Evolutionary conservation across 37 sponge, comb jelly and placozoan species (phyloP), one percentile per base, ranked within the genome.

Genomic region (Axinella damicornis): DNA sequence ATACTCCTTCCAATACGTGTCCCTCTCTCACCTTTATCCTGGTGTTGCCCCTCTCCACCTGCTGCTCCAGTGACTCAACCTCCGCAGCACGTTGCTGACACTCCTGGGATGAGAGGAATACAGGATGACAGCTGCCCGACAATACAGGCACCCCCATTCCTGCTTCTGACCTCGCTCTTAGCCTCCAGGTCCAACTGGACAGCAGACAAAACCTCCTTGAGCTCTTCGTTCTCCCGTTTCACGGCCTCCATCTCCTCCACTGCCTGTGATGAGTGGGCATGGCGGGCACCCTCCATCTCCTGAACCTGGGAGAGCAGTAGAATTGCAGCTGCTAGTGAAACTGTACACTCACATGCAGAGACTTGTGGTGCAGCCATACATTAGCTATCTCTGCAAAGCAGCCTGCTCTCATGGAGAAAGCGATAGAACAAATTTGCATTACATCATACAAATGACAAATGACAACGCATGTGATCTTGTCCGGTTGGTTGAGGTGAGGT

Each of bases 161-260:
- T 31, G 11, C n/a, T n/a, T n/a, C 63, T 16, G 19, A 86, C 87
- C 72, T 77, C 79, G 70, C 52, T 77, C 52, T 70, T 72, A 13
- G 60, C 60, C 63, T 89, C 78, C 79, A 89, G 65, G 56, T 89
- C 89, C 19, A 82, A 19, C 62, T 89, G 83, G 0, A 82, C 83
- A 12, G 63, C 83, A 52, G 83, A 68, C 14, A 89, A 55, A 20
- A 82, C 78, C 14, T 89, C 89, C 34, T 89, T 89, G 38, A 89
- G 32, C 32, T 89, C 89, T 46, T 89, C 89, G 60, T 83, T 89
- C 40, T 89, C 89, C 39, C 56, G 82, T 56, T 69, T 66, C 21
- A 88, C 14, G 20, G 67, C 79, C 0, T 69, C 73, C 2, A 34
- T 21, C 37, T 62, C 80, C 56, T 87, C 87, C n/a, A n/a, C n/a